Base-by-base conservation (phyloP, 2,888 invertebrate species). In the Malachius bipustulatus region DNA sequence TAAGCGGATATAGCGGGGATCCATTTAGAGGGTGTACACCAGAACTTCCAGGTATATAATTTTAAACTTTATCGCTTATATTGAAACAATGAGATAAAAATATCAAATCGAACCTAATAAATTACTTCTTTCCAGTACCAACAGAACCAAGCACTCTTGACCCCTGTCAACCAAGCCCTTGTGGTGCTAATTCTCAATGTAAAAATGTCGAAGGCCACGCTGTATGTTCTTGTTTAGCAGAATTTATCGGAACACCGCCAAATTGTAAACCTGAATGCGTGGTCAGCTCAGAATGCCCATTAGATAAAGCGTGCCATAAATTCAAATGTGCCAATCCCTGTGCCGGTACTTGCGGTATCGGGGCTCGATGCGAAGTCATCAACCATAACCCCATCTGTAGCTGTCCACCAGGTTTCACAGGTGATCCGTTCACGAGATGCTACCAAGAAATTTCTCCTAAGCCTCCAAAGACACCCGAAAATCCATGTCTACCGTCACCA, bases 301-400 rank as follows among this genome's bases (percentile, higher is more conserved):
- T 70, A 31, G 73, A 77, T 54, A 72, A 67, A 58, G 80, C 82
- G 31, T 84, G 84, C 55, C 70, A 75, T 45, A 81, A 80, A 62
- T 77, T 79, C 57, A 75, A 75, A 56, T 84, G 84, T 59, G 68
- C 70, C 35, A 74, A 84, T 59, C 82, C 82, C 12, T 82, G 82
- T 49, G 66, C 66, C 13, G 81, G 80, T 35, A 72, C 79, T n/a
- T 83, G 83, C 57, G 83, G 82, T 15, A 63, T 73, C 11, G 73
- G 74, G 49, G 79, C 83, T 2, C 67, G 70, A 45, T 85, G 84
- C 56, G 71, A 71, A 50, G 79, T 81, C 26, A 71, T 78, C 19
- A 81, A 82, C 59, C 83, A 84, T 55, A 77, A 77, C 50, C 80
- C 82, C 1, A 77, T 82, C 49, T 84, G 84, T 55, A 73, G 70